These are phyloP conservation scores for Himalopsyche anomala DNA, from an alignment of 2,888 invertebrate species.

Conservation along the genomic window DNA sequence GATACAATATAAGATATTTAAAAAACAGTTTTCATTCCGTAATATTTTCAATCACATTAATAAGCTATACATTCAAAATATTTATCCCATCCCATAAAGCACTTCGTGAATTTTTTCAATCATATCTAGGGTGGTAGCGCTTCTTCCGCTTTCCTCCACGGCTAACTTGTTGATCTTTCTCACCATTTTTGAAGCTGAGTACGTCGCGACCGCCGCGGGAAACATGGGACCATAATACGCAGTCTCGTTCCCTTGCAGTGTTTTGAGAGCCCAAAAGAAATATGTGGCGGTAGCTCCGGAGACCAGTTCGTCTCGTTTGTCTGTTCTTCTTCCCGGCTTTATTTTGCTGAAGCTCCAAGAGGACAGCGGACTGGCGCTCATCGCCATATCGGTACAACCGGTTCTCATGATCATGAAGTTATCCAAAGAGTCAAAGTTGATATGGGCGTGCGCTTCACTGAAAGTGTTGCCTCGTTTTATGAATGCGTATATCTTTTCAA, in stretches of 20 bases:
- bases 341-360: constrained; percentile 49
- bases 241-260: background rate
- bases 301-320: constrained; percentile 52
- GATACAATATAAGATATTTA: too few relatives aligned
- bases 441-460: constrained; percentile 71
- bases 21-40: too few relatives aligned
- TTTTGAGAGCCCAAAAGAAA: constrained; percentile 54
- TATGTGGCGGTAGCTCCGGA: constrained; percentile 55
- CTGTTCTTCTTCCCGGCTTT: constrained; percentile 2
- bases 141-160: constrained; percentile 19
- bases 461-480: constrained; percentile 74
- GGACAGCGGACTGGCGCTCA: constrained; percentile 44
- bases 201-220: constrained; percentile 46
- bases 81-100: constrained; percentile 23
- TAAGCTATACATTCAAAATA: too few relatives aligned
- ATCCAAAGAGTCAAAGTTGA: constrained; percentile 72
- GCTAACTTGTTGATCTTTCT: constrained; percentile 46
- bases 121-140: constrained; percentile 57
- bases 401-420: constrained; percentile 55
- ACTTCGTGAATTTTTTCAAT: constrained; percentile 46
- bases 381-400: constrained; percentile 58
- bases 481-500: constrained; percentile 81
- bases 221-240: constrained; percentile 36
- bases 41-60: too few relatives aligned
- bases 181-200: constrained; percentile 51